A percentile compares a stretch with the other conserved stretches of the same genome.
These are phyloP conservation scores for Drosophila leonis DNA, from an alignment of 2,888 invertebrate genomes.

Conservation along the genomic window DNA sequence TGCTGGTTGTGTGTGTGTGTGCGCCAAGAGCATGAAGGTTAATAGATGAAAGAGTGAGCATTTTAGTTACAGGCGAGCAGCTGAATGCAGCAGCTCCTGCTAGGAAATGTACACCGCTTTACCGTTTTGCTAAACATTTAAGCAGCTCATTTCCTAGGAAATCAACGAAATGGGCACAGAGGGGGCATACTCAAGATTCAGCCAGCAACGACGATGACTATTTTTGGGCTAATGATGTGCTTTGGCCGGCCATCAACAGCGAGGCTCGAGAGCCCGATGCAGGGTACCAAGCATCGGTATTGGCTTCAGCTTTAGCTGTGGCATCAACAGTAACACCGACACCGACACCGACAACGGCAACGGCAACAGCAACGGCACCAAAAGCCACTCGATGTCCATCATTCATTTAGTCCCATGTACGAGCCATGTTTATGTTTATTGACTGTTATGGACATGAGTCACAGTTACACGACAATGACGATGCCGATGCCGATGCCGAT, in stretches of 20 bases:
- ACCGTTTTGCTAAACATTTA: constrained; percentile 76
- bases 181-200: constrained; percentile 26
- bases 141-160: constrained; percentile 80
- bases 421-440: constrained; percentile 81
- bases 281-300: not conserved
- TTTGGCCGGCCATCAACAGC: constrained; percentile 40
- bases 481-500: constrained; percentile 11
- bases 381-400: constrained; percentile 79
- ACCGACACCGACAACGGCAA: constrained; percentile 13
- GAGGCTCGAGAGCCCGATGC: constrained; percentile 25
- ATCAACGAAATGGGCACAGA: constrained; percentile 69
- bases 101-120: constrained; percentile 73
- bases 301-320: constrained; percentile 5
- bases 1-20: constrained; percentile 30
- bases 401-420: constrained; percentile 73
- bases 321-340: constrained; percentile 26
- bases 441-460: constrained; percentile 82
- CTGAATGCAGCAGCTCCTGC: constrained; percentile 31
- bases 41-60: constrained; percentile 68
- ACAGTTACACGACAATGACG: constrained; percentile 68
- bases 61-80: constrained; percentile 34
- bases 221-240: constrained; percentile 82
- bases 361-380: constrained; percentile 30
- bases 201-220: constrained; percentile 61
- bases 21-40: constrained; percentile 62